Conservation (phyloP, 2,888 invertebrate species). For the Venusia cambrica region DNA sequence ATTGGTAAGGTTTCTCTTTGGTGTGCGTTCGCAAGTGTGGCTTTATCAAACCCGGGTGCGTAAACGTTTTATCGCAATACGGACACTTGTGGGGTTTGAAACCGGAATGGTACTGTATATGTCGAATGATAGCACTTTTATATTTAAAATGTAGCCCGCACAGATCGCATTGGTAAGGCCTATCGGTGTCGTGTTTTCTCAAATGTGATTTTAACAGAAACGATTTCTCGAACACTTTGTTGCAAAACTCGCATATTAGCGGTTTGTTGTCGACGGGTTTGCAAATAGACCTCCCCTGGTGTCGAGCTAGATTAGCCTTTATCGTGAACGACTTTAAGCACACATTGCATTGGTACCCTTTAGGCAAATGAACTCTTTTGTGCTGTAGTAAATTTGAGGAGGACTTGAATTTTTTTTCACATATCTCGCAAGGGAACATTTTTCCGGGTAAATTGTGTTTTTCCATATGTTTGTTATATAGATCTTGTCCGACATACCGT, state of each 20-base stretch:
- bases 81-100: slow-evolving; percentile 41
- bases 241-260: slow-evolving; percentile 31
- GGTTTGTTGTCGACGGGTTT: slow-evolving; percentile 18
- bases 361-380: slow-evolving; percentile 35
- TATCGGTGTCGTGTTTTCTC: slow-evolving; percentile 30
- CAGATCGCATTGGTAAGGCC: slow-evolving; percentile 23
- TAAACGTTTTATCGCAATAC: slow-evolving; percentile 48
- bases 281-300: slow-evolving; percentile 32
- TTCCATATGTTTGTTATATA: slow-evolving; percentile 27
- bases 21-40: slow-evolving; percentile 46
- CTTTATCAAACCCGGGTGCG: slow-evolving; percentile 48
- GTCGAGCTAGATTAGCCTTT: slow-evolving; percentile 34
- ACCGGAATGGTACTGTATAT: slow-evolving; percentile 47
- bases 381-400: slow-evolving; percentile 47
- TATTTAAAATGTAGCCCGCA: slow-evolving; percentile 45
- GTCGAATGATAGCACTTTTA: slow-evolving; percentile 50
- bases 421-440: slow-evolving; percentile 37
- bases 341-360: slow-evolving; percentile 34
- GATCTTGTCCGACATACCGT: slow-evolving; percentile 23
- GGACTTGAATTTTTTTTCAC: slow-evolving; percentile 43
- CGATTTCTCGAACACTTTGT: slow-evolving; percentile 35
- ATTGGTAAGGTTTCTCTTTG: slow-evolving; percentile 31
- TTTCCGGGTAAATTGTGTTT: slow-evolving; percentile 30
- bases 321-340: slow-evolving; percentile 38
- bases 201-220: slow-evolving; percentile 36